phyloP scores from a whole-genome alignment of 2,888 invertebrate species.

The Syritta pipiens region DNA sequence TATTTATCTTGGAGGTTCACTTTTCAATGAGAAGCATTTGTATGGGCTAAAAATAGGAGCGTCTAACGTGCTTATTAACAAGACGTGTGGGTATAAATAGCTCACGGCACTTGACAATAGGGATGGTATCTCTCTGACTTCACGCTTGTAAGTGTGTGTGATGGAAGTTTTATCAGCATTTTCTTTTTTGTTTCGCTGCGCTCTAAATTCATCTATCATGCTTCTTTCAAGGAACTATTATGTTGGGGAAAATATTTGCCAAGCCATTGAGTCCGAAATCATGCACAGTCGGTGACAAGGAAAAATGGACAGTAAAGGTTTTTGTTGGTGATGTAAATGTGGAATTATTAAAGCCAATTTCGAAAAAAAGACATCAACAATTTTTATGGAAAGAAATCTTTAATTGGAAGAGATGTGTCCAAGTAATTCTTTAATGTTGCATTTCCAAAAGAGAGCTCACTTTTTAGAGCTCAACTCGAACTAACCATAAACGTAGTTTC shows the following conservation, averaged over 20 bases:
- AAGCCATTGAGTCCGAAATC: not conserved
- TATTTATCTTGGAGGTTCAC: conserved; percentile 1
- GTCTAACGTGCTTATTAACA: conserved; percentile 1
- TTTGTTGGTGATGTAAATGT: too few species aligned
- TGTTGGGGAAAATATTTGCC: not conserved
- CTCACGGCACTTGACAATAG: not conserved
- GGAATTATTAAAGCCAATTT: too few species aligned
- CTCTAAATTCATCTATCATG: conserved; percentile 1
- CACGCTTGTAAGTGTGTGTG: not conserved
- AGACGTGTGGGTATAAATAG: conserved; percentile 2
- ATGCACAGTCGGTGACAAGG: conserved; percentile 10
- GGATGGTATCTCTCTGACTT: not conserved
- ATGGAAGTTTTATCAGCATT: not conserved
- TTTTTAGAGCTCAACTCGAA: too few species aligned
- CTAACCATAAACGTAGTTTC: too few species aligned
- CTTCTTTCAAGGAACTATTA: not conserved
- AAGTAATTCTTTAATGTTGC: too few species aligned
- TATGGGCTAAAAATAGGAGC: not conserved
- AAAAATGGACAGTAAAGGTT: too few species aligned
- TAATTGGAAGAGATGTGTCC: too few species aligned
- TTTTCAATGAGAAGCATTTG: not conserved
- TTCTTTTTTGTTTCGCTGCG: not conserved
- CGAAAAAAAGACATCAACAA: too few species aligned
- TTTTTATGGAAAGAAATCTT: too few species aligned
- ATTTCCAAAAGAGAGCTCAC: too few species aligned